Conservation (phyloP, 1,140 invertebrate species). For the Patella vulgata region DNA sequence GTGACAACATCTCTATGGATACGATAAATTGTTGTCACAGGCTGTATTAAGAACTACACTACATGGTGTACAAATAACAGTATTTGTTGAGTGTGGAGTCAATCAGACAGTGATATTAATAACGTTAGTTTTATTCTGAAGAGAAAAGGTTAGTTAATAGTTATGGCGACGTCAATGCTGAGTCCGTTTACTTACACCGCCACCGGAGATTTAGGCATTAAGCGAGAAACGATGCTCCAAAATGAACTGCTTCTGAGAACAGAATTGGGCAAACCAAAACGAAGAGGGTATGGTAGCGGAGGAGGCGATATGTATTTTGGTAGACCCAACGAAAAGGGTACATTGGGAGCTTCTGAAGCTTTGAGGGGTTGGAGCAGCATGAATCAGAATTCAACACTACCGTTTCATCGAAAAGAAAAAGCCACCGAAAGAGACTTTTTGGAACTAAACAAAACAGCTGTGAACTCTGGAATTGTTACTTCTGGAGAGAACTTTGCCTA, state of each 20-base stretch:
- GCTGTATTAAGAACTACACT: too few species aligned
- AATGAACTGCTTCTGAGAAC: slow-evolving; percentile 55
- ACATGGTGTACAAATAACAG: too few species aligned
- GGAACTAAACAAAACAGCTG: slow-evolving; percentile 57
- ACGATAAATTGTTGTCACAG: too few species aligned
- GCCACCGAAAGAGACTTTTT: slow-evolving; percentile 58
- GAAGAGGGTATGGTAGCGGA: slow-evolving; percentile 44
- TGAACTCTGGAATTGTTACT: slow-evolving; percentile 53
- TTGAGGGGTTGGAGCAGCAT: slow-evolving; percentile 42
- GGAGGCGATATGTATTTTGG: slow-evolving; percentile 43
- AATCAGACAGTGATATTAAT: too few species aligned
- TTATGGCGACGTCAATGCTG: slow-evolving; percentile 27
- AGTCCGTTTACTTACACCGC: slow-evolving; percentile 46
- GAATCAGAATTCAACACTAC: slow-evolving; percentile 32
- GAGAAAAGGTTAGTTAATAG: not conserved
- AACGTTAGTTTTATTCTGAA: too few species aligned
- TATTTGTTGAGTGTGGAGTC: too few species aligned
- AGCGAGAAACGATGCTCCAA: slow-evolving; percentile 53
- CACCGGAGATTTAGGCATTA: slow-evolving; percentile 50
- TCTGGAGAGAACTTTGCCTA: slow-evolving; percentile 56
- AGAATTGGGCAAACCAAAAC: slow-evolving; percentile 47
- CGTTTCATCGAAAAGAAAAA: slow-evolving; percentile 42
- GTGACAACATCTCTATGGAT: too few species aligned
- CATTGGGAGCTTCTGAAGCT: slow-evolving; percentile 50
- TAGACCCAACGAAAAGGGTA: slow-evolving; percentile 36